A percentile compares a stretch with the other conserved stretches of the same genome.
phyloP scores from a whole-genome alignment of 1,140 invertebrate species.

The Tenebrio molitor region DNA sequence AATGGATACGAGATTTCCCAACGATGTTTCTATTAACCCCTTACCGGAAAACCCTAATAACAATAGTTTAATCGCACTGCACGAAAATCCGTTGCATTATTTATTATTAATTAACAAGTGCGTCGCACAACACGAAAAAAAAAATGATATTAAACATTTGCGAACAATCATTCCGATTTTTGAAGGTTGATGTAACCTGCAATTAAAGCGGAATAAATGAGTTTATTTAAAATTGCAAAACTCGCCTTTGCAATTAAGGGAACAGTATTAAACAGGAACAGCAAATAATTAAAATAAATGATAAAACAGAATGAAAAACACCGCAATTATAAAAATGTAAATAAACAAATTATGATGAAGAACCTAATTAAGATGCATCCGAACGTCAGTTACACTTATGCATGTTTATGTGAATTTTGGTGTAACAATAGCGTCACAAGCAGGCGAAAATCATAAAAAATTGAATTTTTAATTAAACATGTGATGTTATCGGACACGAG shows the following conservation, averaged over 20 bases:
- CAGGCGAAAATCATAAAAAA: slow-evolving; percentile 1
- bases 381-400: slow-evolving; percentile 24
- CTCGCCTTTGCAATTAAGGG: too few relatives aligned
- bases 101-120: too few relatives aligned
- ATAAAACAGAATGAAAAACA: not conserved
- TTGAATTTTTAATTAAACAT: slow-evolving; percentile 14
- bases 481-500: slow-evolving; percentile 19
- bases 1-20: slow-evolving; percentile 27
- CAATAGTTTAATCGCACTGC: too few relatives aligned
- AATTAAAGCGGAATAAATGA: too few relatives aligned
- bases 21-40: slow-evolving; percentile 29
- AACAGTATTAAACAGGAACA: too few relatives aligned
- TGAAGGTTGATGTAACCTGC: too few relatives aligned
- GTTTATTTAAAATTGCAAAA: too few relatives aligned
- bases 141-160: too few relatives aligned
- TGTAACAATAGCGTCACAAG: not conserved
- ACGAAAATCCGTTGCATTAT: too few relatives aligned
- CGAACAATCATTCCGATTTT: too few relatives aligned
- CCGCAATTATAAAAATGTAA: not conserved
- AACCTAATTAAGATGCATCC: slow-evolving; percentile 41
- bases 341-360: slow-evolving; percentile 21
- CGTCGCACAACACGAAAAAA: too few relatives aligned
- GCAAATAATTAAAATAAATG: not conserved
- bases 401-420: slow-evolving; percentile 18
- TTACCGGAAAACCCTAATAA: too few relatives aligned